These are phyloP conservation scores for Hyles euphorbiae DNA, from an alignment of 1,140 invertebrate species.

Conservation along the genomic window DNA sequence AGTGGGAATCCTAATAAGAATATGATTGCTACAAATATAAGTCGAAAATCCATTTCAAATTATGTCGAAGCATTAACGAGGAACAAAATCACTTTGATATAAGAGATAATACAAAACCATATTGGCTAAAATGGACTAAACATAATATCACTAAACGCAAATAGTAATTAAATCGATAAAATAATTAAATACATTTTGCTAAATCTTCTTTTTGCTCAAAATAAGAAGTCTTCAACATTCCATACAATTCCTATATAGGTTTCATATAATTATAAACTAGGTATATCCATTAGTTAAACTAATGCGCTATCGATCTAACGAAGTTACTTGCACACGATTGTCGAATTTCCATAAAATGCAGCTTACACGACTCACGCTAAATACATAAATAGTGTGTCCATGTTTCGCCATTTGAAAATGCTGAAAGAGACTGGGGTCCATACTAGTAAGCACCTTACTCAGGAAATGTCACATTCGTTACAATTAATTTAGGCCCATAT, in stretches of 20 bases:
- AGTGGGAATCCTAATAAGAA: slow-evolving; percentile 1
- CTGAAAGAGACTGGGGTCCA: slow-evolving; percentile 14
- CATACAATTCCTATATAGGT: slow-evolving; percentile 38
- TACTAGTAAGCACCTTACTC: slow-evolving; percentile 13
- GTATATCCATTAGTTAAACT: slow-evolving; percentile 43
- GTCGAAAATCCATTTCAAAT: slow-evolving; percentile 46
- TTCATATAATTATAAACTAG: slow-evolving; percentile 31
- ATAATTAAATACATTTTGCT: slow-evolving; percentile 40
- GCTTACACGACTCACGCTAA: slow-evolving; percentile 16
- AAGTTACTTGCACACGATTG: slow-evolving; percentile 25
- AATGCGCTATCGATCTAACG: slow-evolving; percentile 33
- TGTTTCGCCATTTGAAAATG: slow-evolving; percentile 5
- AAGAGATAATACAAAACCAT: slow-evolving; percentile 36
- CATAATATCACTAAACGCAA: slow-evolving; percentile 54
- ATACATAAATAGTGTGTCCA: slow-evolving; percentile 13
- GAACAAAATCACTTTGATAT: slow-evolving; percentile 58
- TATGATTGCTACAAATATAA: slow-evolving; percentile 1
- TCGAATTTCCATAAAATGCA: slow-evolving; percentile 33
- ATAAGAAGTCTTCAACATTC: slow-evolving; percentile 47
- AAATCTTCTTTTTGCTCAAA: slow-evolving; percentile 38
- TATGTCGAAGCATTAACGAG: slow-evolving; percentile 42
- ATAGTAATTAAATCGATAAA: slow-evolving; percentile 45
- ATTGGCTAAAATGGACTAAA: slow-evolving; percentile 40
- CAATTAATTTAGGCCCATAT: slow-evolving; percentile 18
- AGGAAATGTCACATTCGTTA: slow-evolving; percentile 2